Percentiles rank a stretch among this genome's conserved stretches.
These are phyloP conservation scores for Conchocele bisecta DNA, from an alignment of 2,888 invertebrate genomes.

Conservation along the genomic window DNA sequence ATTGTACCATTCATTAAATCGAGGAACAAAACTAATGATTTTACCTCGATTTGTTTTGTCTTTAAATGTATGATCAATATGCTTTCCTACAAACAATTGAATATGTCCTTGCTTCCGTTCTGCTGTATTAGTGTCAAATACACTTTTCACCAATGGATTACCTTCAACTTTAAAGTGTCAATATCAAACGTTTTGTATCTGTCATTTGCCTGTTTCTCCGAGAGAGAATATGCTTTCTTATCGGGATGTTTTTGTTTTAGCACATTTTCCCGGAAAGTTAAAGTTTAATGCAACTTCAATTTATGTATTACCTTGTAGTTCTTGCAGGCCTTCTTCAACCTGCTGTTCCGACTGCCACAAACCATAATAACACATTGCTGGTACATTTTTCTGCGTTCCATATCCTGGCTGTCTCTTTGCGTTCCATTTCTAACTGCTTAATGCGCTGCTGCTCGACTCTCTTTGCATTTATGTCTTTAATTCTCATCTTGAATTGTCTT, in stretches of 20 bases:
- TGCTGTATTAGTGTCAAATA: not conserved
- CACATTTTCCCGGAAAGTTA: conserved; percentile 33
- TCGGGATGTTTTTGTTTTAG: conserved; percentile 34
- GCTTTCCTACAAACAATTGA: conserved; percentile 31
- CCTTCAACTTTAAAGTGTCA: conserved; percentile 24
- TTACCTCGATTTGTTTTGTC: conserved; percentile 5
- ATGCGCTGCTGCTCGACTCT: conserved; percentile 20
- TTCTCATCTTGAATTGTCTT: conserved; percentile 9
- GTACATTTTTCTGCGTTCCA: no score
- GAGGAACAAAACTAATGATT: conserved; percentile 27
- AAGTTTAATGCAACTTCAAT: no score
- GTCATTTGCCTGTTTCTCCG: conserved; percentile 20
- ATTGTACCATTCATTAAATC: conserved; percentile 37
- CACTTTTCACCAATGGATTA: conserved; percentile 8
- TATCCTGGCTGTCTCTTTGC: no score
- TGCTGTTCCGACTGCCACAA: conserved; percentile 45
- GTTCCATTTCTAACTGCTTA: no score
- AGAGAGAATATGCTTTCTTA: conserved; percentile 26
- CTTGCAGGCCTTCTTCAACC: conserved; percentile 34
- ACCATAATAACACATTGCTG: conserved; percentile 46
- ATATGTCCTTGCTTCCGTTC: conserved; percentile 17
- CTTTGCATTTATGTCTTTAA: conserved; percentile 13
- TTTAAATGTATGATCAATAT: conserved; percentile 21
- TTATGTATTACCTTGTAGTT: conserved; percentile 7
- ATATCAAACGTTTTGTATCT: conserved; percentile 20